Evolutionary conservation across 2,888 invertebrate genomes (phyloP).

Genomic region (Rhogogaster chlorosoma): DNA sequence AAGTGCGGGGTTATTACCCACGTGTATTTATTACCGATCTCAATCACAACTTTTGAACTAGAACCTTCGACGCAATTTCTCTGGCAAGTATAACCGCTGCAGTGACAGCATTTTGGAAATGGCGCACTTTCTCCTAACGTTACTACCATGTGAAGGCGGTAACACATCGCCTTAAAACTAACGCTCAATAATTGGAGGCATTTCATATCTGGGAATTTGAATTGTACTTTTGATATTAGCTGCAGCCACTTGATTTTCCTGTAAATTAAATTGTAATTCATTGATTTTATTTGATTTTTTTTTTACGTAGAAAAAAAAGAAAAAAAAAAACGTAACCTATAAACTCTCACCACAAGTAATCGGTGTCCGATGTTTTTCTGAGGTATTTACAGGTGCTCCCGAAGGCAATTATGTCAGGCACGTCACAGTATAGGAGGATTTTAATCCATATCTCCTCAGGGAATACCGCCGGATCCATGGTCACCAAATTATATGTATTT

Average conservation of each 20-base stretch:
- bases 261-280: conserved; percentile 50
- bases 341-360: conserved; percentile 75
- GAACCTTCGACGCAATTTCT: conserved; percentile 75
- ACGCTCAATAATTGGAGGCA: conserved; percentile 73
- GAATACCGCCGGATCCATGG: conserved; percentile 76
- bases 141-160: conserved; percentile 74
- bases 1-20: conserved; percentile 76
- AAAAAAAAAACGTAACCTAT: conserved; percentile 65
- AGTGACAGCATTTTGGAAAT: conserved; percentile 75
- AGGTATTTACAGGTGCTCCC: conserved; percentile 76
- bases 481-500: conserved; percentile 41
- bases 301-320: not conserved
- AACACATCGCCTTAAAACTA: conserved; percentile 76
- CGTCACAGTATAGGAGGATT: conserved; percentile 76
- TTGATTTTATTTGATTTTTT: not conserved
- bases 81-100: conserved; percentile 75
- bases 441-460: conserved; percentile 78
- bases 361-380: conserved; percentile 74
- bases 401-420: conserved; percentile 76
- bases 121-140: conserved; percentile 71
- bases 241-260: conserved; percentile 77
- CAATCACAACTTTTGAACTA: conserved; percentile 75
- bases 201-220: conserved; percentile 75
- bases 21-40: conserved; percentile 77
- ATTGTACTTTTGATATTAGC: conserved; percentile 73